These are phyloP conservation scores for Urocitellus parryii DNA, from an alignment of 2,113 vertebrate genomes.

Conservation along the genomic window DNA sequence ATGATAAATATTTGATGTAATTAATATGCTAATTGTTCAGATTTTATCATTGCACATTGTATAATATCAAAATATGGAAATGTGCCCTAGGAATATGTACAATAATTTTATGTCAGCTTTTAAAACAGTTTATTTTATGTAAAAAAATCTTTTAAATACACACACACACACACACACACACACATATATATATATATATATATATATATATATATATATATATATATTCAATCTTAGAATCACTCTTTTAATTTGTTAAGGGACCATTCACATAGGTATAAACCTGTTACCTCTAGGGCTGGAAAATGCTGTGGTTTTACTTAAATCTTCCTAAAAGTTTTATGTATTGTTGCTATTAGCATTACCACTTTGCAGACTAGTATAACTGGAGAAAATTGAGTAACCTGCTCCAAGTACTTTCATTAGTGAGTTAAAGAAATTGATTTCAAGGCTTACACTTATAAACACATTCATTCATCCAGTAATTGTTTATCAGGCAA, in stretches of 20 bases:
- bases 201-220: not conserved
- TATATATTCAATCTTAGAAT: not conserved
- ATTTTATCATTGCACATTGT: not conserved
- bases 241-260: not conserved
- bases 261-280: not conserved
- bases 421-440: not conserved
- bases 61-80: not conserved
- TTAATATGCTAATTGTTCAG: not conserved
- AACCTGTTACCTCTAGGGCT: not conserved
- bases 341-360: not conserved
- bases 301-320: not conserved
- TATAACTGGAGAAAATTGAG: not conserved
- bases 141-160: not conserved
- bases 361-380: not conserved
- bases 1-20: not conserved
- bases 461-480: not conserved
- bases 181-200: accelerated
- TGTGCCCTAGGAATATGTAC: too few relatives aligned
- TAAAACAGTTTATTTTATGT: not conserved
- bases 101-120: not conserved
- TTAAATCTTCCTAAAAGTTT: not conserved
- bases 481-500: not conserved
- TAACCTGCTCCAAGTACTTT: not conserved
- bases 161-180: too few relatives aligned
- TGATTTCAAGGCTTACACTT: not conserved